Conservation (phyloP, 2,888 invertebrate genomes). For the Dendrolimus pini region DNA sequence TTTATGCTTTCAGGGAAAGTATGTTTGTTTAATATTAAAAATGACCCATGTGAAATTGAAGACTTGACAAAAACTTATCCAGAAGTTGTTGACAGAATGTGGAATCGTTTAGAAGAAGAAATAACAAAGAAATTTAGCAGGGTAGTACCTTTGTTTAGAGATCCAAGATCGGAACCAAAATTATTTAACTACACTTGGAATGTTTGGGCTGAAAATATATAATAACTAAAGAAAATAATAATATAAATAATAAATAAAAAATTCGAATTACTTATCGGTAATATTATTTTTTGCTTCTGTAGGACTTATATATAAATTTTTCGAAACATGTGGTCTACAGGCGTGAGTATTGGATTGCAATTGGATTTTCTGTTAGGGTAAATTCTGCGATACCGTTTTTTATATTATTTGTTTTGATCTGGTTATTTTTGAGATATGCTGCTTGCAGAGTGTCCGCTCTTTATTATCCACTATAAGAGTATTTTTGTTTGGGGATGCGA, state of each 20-base stretch:
- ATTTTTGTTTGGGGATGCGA: too few species aligned
- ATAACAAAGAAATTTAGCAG: slow-evolving; percentile 36
- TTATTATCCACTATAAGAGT: too few species aligned
- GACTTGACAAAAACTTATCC: slow-evolving; percentile 37
- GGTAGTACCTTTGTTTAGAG: slow-evolving; percentile 30
- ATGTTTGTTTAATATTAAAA: slow-evolving; percentile 51
- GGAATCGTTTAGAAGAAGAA: slow-evolving; percentile 29
- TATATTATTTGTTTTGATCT: too few species aligned
- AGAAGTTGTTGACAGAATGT: slow-evolving; percentile 32
- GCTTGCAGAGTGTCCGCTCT: too few species aligned
- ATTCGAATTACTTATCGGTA: too few species aligned
- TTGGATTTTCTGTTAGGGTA: too few species aligned
- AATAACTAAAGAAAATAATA: neutral
- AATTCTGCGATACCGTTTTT: too few species aligned
- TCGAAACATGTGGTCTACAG: neutral
- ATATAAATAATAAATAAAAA: neutral
- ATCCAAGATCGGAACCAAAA: slow-evolving; percentile 40
- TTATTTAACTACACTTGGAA: slow-evolving; percentile 52
- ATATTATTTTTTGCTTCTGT: neutral
- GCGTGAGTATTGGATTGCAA: too few species aligned
- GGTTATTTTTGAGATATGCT: too few species aligned
- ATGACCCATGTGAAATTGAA: slow-evolving; percentile 52
- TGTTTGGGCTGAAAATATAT: slow-evolving; percentile 31
- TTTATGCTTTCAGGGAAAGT: slow-evolving; percentile 32
- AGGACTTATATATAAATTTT: neutral